These are phyloP conservation scores for Drosophila orena DNA, from an alignment of 1,140 invertebrate species.

Conservation along the genomic window DNA sequence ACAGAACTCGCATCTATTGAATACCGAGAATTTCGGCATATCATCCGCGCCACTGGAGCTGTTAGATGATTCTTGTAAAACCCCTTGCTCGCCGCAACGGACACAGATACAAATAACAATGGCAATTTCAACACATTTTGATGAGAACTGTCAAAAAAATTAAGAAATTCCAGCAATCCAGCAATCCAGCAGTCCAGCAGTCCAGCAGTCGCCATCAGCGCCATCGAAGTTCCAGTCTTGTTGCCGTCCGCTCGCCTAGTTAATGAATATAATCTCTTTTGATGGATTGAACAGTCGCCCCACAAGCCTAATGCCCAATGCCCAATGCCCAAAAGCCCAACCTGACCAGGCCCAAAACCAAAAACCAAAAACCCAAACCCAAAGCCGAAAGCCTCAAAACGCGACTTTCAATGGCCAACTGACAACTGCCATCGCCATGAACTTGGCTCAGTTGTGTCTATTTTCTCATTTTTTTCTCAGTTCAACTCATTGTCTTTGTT, in stretches of 20 bases:
- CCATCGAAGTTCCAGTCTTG: slow-evolving; percentile 33
- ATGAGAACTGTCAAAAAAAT: slow-evolving; percentile 81
- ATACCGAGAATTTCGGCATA: slow-evolving; percentile 52
- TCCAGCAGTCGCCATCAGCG: slow-evolving; percentile 57
- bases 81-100: slow-evolving; percentile 4
- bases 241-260: slow-evolving; percentile 60
- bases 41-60: slow-evolving; percentile 53
- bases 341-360: background rate
- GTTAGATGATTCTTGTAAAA: slow-evolving; percentile 78
- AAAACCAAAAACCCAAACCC: slow-evolving; percentile 8
- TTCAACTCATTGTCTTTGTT: slow-evolving; percentile 64
- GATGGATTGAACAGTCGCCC: slow-evolving; percentile 73
- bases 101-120: slow-evolving; percentile 53
- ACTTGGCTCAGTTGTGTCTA: slow-evolving; percentile 49
- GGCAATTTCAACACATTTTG: slow-evolving; percentile 79
- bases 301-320: slow-evolving; percentile 8
- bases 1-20: slow-evolving; percentile 59
- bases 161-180: slow-evolving; percentile 69
- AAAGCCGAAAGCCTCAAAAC: slow-evolving; percentile 19
- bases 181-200: slow-evolving; percentile 63
- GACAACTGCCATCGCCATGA: slow-evolving; percentile 58
- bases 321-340: background rate
- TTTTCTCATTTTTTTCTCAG: slow-evolving; percentile 45
- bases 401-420: slow-evolving; percentile 53
- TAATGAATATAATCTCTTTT: slow-evolving; percentile 82